Conservation (phyloP, 2,797 vertebrate genomes). For the Enteromius trimaculatus region DNA sequence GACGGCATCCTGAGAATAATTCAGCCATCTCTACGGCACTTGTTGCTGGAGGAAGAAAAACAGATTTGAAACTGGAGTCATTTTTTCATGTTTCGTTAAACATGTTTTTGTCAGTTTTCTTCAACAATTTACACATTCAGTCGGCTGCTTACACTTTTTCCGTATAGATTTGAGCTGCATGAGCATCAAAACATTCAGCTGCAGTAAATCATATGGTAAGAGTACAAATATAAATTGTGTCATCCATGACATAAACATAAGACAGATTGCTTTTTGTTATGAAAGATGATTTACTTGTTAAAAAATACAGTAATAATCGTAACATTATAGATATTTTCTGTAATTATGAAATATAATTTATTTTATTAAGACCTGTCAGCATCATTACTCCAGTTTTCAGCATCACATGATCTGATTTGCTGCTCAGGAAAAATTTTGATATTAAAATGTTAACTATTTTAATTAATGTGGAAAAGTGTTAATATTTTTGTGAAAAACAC, state of each 20-base stretch:
- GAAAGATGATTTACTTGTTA: neutral
- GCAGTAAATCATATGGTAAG: neutral
- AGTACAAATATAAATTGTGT: neutral
- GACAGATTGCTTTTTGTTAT: neutral
- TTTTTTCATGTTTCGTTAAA: neutral
- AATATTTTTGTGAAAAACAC: neutral
- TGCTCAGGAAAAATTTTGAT: too few species aligned
- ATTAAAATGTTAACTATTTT: too few species aligned
- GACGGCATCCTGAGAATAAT: constrained; percentile 83
- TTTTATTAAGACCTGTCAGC: neutral
- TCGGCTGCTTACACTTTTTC: neutral
- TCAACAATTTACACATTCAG: constrained; percentile 53
- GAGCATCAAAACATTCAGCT: neutral
- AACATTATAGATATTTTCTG: too few species aligned
- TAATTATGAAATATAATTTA: neutral
- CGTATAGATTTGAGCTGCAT: too few species aligned
- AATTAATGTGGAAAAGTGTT: neutral
- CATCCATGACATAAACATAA: neutral
- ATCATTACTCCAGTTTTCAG: neutral
- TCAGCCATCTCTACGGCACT: constrained; percentile 82
- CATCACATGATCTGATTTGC: neutral
- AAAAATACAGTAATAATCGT: neutral
- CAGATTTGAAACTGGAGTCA: constrained; percentile 45
- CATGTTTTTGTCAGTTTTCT: neutral
- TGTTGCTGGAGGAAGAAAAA: constrained; percentile 68